Percentiles rank a stretch among this genome's conserved stretches.
Evolutionary conservation across 2,888 invertebrate species (phyloP).

Genomic region (Drosophila diplacantha): DNA sequence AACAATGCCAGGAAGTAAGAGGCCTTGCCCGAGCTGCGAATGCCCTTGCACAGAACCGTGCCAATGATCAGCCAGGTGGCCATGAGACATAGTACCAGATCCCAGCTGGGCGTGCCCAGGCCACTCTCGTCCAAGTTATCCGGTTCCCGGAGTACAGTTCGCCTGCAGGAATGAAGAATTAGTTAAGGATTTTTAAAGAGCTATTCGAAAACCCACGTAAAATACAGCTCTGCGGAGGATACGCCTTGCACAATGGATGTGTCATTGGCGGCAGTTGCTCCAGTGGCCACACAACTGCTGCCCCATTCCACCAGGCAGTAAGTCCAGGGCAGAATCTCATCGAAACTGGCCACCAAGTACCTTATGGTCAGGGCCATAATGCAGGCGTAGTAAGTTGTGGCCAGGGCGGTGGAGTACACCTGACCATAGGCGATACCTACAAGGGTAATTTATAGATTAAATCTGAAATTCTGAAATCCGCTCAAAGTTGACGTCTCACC

Average conservation of each 20-base stretch:
- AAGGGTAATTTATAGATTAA: neutral
- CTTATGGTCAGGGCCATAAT: slow-evolving; percentile 83
- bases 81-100: slow-evolving; percentile 79
- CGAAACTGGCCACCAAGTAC: slow-evolving; percentile 82
- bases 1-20: slow-evolving; percentile 86
- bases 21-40: slow-evolving; percentile 81
- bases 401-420: slow-evolving; percentile 79
- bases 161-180: slow-evolving; percentile 64
- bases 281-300: slow-evolving; percentile 72
- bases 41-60: slow-evolving; percentile 79
- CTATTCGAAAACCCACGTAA: slow-evolving; percentile 69
- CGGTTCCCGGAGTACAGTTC: slow-evolving; percentile 79
- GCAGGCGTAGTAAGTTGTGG: slow-evolving; percentile 84
- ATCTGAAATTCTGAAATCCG: neutral
- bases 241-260: slow-evolving; percentile 47
- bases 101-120: slow-evolving; percentile 80
- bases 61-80: slow-evolving; percentile 80
- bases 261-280: slow-evolving; percentile 44
- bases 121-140: slow-evolving; percentile 78
- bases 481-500: slow-evolving; percentile 77
- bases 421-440: slow-evolving; percentile 81
- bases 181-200: rapidly evolving
- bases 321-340: slow-evolving; percentile 82
- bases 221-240: slow-evolving; percentile 77
- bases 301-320: slow-evolving; percentile 80